A percentile compares a stretch with the other conserved stretches of the same genome.
phyloP scores from a whole-genome alignment of 1,140 invertebrate species.

The Heliconius congener region DNA sequence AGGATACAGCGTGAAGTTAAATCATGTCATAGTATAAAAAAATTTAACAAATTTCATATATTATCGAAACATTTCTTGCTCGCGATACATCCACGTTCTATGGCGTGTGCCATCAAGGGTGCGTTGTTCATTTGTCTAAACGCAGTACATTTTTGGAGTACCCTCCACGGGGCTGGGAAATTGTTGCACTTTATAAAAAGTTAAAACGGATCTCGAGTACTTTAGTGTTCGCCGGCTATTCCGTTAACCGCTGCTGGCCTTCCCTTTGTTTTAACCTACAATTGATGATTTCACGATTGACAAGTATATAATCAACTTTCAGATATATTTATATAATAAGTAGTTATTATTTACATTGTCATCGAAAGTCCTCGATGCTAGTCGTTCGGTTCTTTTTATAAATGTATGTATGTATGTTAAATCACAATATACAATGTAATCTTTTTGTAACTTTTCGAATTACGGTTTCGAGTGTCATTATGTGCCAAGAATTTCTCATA shows the following conservation, averaged over 20 bases:
- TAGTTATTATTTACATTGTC: slow-evolving; percentile 36
- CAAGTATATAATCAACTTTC: slow-evolving; percentile 37
- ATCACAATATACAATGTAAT: slow-evolving; percentile 54
- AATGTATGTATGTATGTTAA: slow-evolving; percentile 41
- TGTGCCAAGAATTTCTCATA: slow-evolving; percentile 49
- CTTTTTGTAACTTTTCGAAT: slow-evolving; percentile 68
- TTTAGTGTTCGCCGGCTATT: slow-evolving; percentile 52
- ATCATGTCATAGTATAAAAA: not conserved
- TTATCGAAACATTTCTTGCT: not conserved
- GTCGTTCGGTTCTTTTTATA: slow-evolving; percentile 26
- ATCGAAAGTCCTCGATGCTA: slow-evolving; percentile 22
- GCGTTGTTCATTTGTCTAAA: slow-evolving; percentile 80
- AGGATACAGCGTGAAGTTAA: not conserved
- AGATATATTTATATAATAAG: slow-evolving; percentile 31
- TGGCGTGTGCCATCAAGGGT: slow-evolving; percentile 72
- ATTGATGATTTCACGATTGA: slow-evolving; percentile 46
- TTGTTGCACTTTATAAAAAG: slow-evolving; percentile 79
- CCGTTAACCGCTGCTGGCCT: slow-evolving; percentile 50
- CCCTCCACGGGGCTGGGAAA: slow-evolving; percentile 70
- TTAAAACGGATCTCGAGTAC: slow-evolving; percentile 64
- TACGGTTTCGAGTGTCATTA: slow-evolving; percentile 62
- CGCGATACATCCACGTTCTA: slow-evolving; percentile 26
- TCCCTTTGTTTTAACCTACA: slow-evolving; percentile 50
- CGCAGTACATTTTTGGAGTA: slow-evolving; percentile 70
- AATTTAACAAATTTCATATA: not conserved